phyloP scores from a whole-genome alignment of 2,888 invertebrate species.

The Drosophila seclusa region DNA sequence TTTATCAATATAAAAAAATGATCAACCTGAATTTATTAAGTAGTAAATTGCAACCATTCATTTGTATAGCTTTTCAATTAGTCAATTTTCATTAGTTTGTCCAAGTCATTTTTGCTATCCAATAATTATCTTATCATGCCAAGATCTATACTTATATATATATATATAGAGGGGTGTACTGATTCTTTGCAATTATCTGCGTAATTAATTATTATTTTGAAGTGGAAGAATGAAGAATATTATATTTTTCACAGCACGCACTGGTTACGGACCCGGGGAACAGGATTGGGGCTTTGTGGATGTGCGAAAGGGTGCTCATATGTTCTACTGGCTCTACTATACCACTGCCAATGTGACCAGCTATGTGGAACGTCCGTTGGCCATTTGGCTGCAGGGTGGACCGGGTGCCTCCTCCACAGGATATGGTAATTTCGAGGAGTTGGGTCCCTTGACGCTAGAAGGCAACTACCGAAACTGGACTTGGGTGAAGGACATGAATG shows the following conservation, averaged over 20 bases:
- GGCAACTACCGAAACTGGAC: conserved; percentile 89
- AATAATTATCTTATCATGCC: conserved; percentile 44
- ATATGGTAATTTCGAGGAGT: conserved; percentile 94
- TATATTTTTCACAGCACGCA: conserved; percentile 58
- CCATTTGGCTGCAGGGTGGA: conserved; percentile 96
- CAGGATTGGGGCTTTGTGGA: conserved; percentile 91
- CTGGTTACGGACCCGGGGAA: conserved; percentile 87
- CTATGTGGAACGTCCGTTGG: conserved; percentile 89
- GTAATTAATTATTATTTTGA: conserved; percentile 22
- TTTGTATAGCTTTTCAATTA: neutral
- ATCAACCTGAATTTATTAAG: neutral
- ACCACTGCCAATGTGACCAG: conserved; percentile 88
- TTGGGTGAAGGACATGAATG: conserved; percentile 92
- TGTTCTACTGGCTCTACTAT: conserved; percentile 95
- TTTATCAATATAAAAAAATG: neutral
- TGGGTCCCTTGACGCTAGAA: conserved; percentile 90
- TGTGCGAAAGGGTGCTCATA: conserved; percentile 90
- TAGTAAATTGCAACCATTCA: too few relatives aligned
- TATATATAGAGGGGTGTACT: neutral
- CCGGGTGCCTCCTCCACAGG: conserved; percentile 92
- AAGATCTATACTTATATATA: neutral
- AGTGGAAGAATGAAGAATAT: neutral
- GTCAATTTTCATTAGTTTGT: neutral
- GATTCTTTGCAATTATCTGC: neutral
- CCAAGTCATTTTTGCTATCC: neutral